Evolutionary conservation across 2,888 invertebrate species (phyloP).

Genomic region (Linhomoeus sp.): DNA sequence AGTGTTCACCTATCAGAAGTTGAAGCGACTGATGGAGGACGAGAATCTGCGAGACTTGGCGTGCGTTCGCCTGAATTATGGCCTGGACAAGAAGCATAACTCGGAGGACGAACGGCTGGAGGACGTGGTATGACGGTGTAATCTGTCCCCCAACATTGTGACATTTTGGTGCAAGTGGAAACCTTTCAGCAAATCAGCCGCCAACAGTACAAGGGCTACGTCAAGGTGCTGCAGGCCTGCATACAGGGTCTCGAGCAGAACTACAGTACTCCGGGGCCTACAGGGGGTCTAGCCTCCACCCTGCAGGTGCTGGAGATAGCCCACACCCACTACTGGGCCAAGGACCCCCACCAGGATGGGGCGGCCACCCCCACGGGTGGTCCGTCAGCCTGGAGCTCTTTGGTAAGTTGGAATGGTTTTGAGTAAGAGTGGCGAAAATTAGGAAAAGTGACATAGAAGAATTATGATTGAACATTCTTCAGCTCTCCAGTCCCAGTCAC

Average conservation of each 20-base stretch:
- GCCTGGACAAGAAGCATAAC: slow-evolving; percentile 71
- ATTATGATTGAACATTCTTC: too few relatives aligned
- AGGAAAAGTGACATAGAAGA: too few relatives aligned
- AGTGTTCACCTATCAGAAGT: slow-evolving; percentile 57
- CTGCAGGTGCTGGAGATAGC: slow-evolving; percentile 93
- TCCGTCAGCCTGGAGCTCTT: too few relatives aligned
- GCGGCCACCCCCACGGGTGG: slow-evolving; percentile 6
- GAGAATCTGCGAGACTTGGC: slow-evolving; percentile 91
- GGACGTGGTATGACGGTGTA: slow-evolving; percentile 55
- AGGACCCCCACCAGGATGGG: slow-evolving; percentile 7
- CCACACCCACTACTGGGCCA: slow-evolving; percentile 76
- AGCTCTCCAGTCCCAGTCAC: too few relatives aligned
- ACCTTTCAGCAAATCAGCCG: slow-evolving; percentile 58
- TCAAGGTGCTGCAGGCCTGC: slow-evolving; percentile 70
- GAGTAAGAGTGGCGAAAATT: too few relatives aligned
- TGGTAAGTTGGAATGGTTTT: too few relatives aligned
- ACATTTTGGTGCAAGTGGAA: too few relatives aligned
- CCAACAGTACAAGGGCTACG: slow-evolving; percentile 84
- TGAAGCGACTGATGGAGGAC: slow-evolving; percentile 64
- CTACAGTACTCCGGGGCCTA: slow-evolving; percentile 9
- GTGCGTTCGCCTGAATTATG: slow-evolving; percentile 77
- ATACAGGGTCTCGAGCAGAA: slow-evolving; percentile 48
- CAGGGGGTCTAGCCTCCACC: slow-evolving; percentile 83
- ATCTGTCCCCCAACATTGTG: background rate
- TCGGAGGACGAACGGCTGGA: slow-evolving; percentile 82